Evolutionary conservation across 1,140 invertebrate species (phyloP).

Genomic region (Venturia canescens): DNA sequence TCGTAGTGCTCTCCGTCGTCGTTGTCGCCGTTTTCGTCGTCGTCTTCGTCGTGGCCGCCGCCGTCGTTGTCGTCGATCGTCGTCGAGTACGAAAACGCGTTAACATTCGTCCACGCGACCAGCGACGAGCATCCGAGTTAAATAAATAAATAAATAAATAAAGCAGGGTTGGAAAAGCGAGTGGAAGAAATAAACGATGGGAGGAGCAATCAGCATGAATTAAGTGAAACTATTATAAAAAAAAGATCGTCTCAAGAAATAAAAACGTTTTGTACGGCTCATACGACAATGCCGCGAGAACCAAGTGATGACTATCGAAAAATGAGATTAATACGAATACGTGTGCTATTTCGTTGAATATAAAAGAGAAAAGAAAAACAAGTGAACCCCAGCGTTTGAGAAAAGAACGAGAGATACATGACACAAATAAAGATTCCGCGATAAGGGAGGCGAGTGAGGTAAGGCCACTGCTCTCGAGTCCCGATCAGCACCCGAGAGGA

Average conservation of each 20-base stretch:
- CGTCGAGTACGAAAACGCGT: conserved; percentile 59
- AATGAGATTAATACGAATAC: not conserved
- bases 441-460: conserved; percentile 35
- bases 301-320: not conserved
- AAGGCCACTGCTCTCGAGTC: conserved; percentile 21
- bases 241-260: conserved; percentile 25
- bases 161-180: not conserved
- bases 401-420: not conserved
- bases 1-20: conserved; percentile 56
- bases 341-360: not conserved
- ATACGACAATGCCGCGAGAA: not conserved
- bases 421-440: conserved; percentile 18
- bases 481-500: conserved; percentile 43
- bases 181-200: not conserved
- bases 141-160: not conserved
- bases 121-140: conserved; percentile 45
- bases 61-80: conserved; percentile 63
- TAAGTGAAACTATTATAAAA: not conserved
- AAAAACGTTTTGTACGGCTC: conserved; percentile 39
- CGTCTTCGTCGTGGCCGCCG: conserved; percentile 62
- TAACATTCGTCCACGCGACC: conserved; percentile 43
- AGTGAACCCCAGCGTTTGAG: too few relatives aligned
- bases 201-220: not conserved
- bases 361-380: conserved; percentile 7
- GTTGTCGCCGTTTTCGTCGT: conserved; percentile 64